A percentile compares a stretch with the other conserved stretches of the same genome.
Evolutionary conservation across 2,888 invertebrate genomes (phyloP).

Genomic region (Villa cingulata): DNA sequence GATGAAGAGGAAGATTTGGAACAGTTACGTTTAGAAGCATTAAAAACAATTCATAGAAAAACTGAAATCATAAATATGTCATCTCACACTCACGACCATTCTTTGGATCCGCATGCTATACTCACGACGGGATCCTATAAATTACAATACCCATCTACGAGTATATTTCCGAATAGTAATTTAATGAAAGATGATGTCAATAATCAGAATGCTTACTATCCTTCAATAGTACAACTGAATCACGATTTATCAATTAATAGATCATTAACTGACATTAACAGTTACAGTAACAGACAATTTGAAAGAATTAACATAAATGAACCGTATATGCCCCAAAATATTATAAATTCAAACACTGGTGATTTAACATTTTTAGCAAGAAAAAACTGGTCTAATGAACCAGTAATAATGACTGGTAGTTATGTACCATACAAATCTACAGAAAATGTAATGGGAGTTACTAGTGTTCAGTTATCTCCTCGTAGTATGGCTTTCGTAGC

Average conservation of each 20-base stretch:
- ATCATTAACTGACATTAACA: neutral
- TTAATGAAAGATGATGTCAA: neutral
- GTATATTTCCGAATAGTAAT: neutral
- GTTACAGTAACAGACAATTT: constrained; percentile 1
- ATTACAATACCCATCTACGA: neutral
- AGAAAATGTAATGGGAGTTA: neutral
- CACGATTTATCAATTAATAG: neutral
- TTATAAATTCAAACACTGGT: neutral
- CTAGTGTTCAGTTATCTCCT: constrained; percentile 16
- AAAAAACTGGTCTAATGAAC: neutral
- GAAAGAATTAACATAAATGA: constrained; percentile 12
- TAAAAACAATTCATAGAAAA: constrained; percentile 15
- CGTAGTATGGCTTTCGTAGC: constrained; percentile 17
- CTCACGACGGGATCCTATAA: neutral
- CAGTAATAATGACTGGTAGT: neutral
- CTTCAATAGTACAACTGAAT: neutral
- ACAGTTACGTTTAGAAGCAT: constrained; percentile 14
- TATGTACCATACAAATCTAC: constrained; percentile 5
- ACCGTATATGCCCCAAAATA: constrained; percentile 14
- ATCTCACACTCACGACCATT: neutral
- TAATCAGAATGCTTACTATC: neutral
- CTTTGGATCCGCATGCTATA: neutral
- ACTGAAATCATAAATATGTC: constrained; percentile 7
- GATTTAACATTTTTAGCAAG: neutral
- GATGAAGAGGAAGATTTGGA: constrained; percentile 18